Percentiles rank a stretch among this genome's conserved stretches.
phyloP scores from a whole-genome alignment of 2,888 invertebrate species.

The Neoitamus cyanurus region DNA sequence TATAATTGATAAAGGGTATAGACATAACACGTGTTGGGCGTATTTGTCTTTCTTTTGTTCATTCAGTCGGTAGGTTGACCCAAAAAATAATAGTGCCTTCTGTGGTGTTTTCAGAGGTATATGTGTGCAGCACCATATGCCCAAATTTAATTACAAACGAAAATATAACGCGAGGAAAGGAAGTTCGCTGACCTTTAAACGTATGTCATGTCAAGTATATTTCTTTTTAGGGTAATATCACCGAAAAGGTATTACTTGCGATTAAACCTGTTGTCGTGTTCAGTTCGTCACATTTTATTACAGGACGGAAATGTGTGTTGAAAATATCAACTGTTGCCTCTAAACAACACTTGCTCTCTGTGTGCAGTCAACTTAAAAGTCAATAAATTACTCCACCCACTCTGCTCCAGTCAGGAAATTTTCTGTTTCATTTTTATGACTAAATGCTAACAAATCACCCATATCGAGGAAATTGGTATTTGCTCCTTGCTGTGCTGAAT shows the following conservation, averaged over 20 bases:
- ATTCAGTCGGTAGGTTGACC: neutral
- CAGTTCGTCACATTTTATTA: no score
- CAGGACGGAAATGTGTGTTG: no score
- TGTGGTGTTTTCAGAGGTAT: neutral
- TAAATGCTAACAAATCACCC: constrained; percentile 19
- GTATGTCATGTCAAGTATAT: neutral
- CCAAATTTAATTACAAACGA: neutral
- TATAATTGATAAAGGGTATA: neutral
- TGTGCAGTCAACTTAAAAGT: neutral
- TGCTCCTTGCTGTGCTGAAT: neutral
- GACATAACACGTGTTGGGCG: neutral
- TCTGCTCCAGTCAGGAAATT: neutral
- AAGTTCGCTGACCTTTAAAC: neutral
- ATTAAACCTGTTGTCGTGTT: no score
- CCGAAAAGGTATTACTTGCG: neutral
- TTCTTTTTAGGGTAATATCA: neutral
- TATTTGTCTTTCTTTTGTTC: neutral
- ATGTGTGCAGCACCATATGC: neutral
- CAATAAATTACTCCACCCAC: neutral
- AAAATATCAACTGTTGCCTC: no score
- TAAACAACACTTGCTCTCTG: neutral
- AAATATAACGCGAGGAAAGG: neutral
- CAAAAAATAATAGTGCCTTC: neutral
- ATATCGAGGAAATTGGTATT: neutral
- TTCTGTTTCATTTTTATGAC: neutral